Evolutionary conservation across 2,113 vertebrate species (phyloP), one percentile per base, ranked within the genome.

Genomic region (Ciconia maguari): DNA sequence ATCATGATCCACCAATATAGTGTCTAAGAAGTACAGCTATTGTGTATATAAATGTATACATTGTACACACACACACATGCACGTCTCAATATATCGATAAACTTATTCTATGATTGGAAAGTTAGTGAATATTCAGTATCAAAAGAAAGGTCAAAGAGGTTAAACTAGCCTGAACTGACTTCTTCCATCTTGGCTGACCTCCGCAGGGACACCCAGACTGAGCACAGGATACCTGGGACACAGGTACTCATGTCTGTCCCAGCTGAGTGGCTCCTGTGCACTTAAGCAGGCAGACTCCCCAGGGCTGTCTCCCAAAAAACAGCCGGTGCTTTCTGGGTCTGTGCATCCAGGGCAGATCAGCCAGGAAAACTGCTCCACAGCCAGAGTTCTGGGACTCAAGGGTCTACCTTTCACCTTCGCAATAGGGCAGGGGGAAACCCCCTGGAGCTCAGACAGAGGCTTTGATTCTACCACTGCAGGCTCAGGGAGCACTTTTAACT

Each of bases 1-100:
- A 38, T 58, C 9, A 27, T 36, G 22, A 58, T n/a, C 12, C 16
- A 66, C 6, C 26, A 71, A 38, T 20, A 22, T 0, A 38, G 10
- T 26, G 12, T 48, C 7, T 26, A 76, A 27, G 9, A 84, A 65
- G 4, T n/a, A 49, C 10, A 69, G 5, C 9, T 85, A 21, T 34
- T 72, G 8, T 64, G 2, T 42, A 14, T 44, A 54, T 52, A 41
- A 41, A 42, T 1, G 4, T 41, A 65, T 18, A 36, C 16, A 55
- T 10, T 68, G 5, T 29, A 24, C 13, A 38, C 10, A 65, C 4
- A 51, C 1, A 4, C 0, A 2, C 21, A 13, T 2, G 15, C 21
- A 36, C 0, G 19, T 44, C 11, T 64, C 11, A 34, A 9, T 36
- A 11, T 32, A 48, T 36, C 60, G 7, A 64, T 0, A 54, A 54